Conservation (phyloP, 2,888 invertebrate species). For the Campopleginae sp. region DNA sequence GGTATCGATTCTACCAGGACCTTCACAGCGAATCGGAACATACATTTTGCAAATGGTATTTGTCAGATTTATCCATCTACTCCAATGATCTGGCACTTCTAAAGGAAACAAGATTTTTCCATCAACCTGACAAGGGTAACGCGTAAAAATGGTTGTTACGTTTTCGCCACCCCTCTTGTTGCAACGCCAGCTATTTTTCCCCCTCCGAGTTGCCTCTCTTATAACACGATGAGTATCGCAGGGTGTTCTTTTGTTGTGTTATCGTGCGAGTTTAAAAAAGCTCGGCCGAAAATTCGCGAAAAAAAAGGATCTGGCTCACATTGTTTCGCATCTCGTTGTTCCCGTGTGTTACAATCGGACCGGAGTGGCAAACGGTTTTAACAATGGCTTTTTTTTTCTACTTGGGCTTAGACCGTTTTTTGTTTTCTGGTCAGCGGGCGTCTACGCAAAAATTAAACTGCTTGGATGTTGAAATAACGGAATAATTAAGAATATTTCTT, state of each 20-base stretch:
- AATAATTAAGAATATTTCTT: constrained; percentile 6
- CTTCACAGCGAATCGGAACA: not conserved
- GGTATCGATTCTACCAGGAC: not conserved
- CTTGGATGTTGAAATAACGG: not conserved
- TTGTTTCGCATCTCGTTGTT: constrained; percentile 40
- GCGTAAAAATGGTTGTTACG: constrained; percentile 17
- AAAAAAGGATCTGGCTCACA: constrained; percentile 45
- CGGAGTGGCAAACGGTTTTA: constrained; percentile 43
- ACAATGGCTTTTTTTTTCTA: constrained; percentile 52
- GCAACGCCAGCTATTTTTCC: not conserved
- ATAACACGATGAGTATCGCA: not conserved
- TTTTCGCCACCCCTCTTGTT: constrained; percentile 1
- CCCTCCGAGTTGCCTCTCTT: not conserved
- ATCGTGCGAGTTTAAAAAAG: constrained; percentile 10
- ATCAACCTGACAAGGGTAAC: constrained; percentile 14
- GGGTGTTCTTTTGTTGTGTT: constrained; percentile 10
- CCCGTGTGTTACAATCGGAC: constrained; percentile 40
- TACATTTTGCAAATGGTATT: not conserved
- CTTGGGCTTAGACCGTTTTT: not conserved
- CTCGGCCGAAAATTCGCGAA: not conserved
- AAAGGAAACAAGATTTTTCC: constrained; percentile 22
- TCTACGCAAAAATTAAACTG: constrained; percentile 4
- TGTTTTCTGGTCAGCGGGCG: not conserved
- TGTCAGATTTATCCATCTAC: not conserved
- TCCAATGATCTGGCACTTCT: constrained; percentile 3